phyloP scores from a whole-genome alignment of 2,888 invertebrate genomes.

The Ypsolopha scabrella region DNA sequence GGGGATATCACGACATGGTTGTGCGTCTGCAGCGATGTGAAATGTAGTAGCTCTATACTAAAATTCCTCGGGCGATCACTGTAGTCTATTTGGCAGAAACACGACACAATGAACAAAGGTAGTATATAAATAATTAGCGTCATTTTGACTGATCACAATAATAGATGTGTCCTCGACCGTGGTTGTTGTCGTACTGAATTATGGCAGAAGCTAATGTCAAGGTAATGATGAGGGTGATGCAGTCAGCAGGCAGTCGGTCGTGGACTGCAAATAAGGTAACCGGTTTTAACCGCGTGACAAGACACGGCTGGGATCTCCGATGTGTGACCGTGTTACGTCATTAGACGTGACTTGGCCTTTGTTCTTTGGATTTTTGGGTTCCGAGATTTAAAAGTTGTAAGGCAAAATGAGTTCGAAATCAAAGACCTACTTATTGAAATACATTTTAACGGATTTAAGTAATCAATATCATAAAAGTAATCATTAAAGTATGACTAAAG shows the following conservation, averaged over 20 bases:
- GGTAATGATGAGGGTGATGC: conserved; percentile 13
- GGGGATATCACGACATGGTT: conserved; percentile 60
- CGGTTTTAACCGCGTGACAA: not conserved
- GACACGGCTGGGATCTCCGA: not conserved
- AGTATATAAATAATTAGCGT: conserved; percentile 25
- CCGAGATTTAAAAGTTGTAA: too few relatives aligned
- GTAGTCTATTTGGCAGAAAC: conserved; percentile 41
- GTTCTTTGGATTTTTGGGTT: too few relatives aligned
- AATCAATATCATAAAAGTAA: too few relatives aligned
- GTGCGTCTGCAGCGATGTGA: conserved; percentile 40
- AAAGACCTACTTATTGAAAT: too few relatives aligned
- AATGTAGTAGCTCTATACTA: conserved; percentile 50
- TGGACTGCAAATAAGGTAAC: not conserved
- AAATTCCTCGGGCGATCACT: conserved; percentile 52
- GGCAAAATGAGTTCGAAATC: too few relatives aligned
- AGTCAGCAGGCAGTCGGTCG: not conserved
- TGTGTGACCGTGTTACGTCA: not conserved
- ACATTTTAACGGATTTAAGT: too few relatives aligned
- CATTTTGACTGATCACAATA: conserved; percentile 24
- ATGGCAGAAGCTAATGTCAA: conserved; percentile 20
- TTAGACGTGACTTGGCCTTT: too few relatives aligned
- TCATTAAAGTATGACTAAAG: too few relatives aligned
- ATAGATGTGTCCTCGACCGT: conserved; percentile 19
- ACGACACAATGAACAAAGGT: conserved; percentile 25
- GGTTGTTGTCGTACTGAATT: conserved; percentile 31